Evolutionary conservation across 2,888 invertebrate species (phyloP), one percentile per base, ranked within the genome.

Genomic region (Stramonita haemastoma): DNA sequence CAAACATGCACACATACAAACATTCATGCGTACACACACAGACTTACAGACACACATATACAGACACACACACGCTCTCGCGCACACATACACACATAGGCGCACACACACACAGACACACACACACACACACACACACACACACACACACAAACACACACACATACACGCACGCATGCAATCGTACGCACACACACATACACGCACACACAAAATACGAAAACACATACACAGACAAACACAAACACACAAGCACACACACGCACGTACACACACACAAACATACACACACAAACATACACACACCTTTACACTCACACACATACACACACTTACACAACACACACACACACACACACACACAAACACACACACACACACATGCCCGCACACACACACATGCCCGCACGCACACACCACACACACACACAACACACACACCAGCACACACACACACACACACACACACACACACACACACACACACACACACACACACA

Each of bases 11-110:
- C 73, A 6, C 73, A 73, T 2, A 73, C 73, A 6, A 22, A 6
- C 73, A 73, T n/a, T 1, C 73, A 73, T n/a, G 8, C 73, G 29
- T 15, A 79, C 36, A 11, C 73, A 73, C 29, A n/a, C n/a, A n/a
- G n/a, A n/a, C n/a, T n/a, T 26, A 73, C 79, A 79, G 32, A 79
- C 79, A 32, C 79, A 79, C 79, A 79, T 13, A 79, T 32, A 79
- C 32, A 79, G 32, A 17, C 79, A 79, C 79, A 17, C 79, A 32
- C 5, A 32, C 17, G 29, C 79, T 1, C 79, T 32, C 34, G 19
- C 79, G 6, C 79, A 17, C 79, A 79, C 29, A 29, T 13, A 73
- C 73, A 73, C 73, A 73, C 73, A 73, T n/a, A 73, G 4, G 6
- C 29, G n/a, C 73, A 73, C 73, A 73, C 73, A 73, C 73, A n/a